phyloP scores from a whole-genome alignment of 2,113 vertebrate genomes.

The Macroglossus sobrinus region DNA sequence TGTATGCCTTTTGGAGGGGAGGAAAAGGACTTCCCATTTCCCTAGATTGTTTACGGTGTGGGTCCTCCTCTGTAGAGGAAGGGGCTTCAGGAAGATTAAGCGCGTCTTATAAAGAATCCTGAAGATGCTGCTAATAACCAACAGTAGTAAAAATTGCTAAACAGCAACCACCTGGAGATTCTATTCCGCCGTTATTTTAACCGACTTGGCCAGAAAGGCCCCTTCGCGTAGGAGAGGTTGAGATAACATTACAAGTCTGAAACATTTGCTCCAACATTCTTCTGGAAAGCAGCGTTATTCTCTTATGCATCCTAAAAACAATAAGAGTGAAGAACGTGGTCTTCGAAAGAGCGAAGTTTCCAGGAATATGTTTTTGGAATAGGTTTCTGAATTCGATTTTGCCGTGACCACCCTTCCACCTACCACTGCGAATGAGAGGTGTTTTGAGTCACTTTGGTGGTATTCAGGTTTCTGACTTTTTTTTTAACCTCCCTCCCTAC shows the following conservation, averaged over 20 bases:
- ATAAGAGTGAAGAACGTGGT: not conserved
- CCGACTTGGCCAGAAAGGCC: not conserved
- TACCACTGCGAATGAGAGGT: not conserved
- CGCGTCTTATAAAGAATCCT: not conserved
- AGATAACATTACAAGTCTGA: not conserved
- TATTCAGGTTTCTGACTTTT: conserved; percentile 30
- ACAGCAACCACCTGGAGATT: conserved; percentile 47
- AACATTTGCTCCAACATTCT: not conserved
- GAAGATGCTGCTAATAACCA: not conserved
- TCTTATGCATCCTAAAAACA: not conserved
- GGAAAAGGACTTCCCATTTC: not conserved
- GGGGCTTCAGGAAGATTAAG: not conserved
- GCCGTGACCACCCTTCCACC: not conserved
- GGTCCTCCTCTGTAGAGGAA: not conserved
- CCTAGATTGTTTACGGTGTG: not conserved
- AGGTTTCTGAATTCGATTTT: conserved; percentile 46
- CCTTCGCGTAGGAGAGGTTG: not conserved
- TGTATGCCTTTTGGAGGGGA: not conserved
- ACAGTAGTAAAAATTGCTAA: not conserved
- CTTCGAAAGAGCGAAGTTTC: conserved; percentile 56
- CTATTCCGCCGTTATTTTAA: not conserved
- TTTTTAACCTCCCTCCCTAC: not conserved
- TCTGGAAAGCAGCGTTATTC: not conserved
- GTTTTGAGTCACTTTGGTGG: conserved; percentile 36
- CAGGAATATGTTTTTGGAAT: conserved; percentile 30